Evolutionary conservation across 1,140 invertebrate species (phyloP).

Genomic region (Drosophila novamexicana): DNA sequence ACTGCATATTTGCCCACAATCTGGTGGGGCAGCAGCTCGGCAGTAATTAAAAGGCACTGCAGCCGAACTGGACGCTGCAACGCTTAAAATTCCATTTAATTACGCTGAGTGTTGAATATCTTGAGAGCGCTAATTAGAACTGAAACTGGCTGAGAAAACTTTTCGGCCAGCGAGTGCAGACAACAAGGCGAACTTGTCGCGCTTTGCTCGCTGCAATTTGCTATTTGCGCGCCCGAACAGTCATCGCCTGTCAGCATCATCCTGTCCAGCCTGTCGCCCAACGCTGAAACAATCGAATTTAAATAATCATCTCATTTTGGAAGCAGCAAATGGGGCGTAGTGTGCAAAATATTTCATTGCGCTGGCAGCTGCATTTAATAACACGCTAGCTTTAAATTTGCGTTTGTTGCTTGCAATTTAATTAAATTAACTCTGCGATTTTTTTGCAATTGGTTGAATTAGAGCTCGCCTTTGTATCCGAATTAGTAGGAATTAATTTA

Average conservation of each 20-base stretch:
- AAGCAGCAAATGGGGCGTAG: constrained; percentile 12
- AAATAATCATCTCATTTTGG: constrained; percentile 61
- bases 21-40: constrained; percentile 35
- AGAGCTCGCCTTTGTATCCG: too few species aligned
- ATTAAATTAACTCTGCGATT: background rate
- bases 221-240: constrained; percentile 3
- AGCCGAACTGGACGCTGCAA: constrained; percentile 60
- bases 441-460: too few species aligned
- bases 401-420: background rate
- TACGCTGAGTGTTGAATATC: constrained; percentile 79
- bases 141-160: constrained; percentile 55
- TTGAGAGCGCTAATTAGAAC: constrained; percentile 74
- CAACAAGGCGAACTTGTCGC: constrained; percentile 9
- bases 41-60: constrained; percentile 70
- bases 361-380: constrained; percentile 2
- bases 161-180: constrained; percentile 63
- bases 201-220: constrained; percentile 25
- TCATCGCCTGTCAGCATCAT: background rate
- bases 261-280: constrained; percentile 13
- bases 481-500: too few species aligned
- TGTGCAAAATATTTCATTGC: constrained; percentile 6
- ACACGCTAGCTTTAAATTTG: background rate
- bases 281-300: constrained; percentile 69
- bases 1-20: constrained; percentile 59
- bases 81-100: constrained; percentile 82